Conservation (phyloP, 2,888 invertebrate genomes). For the Chironomus tentans region DNA sequence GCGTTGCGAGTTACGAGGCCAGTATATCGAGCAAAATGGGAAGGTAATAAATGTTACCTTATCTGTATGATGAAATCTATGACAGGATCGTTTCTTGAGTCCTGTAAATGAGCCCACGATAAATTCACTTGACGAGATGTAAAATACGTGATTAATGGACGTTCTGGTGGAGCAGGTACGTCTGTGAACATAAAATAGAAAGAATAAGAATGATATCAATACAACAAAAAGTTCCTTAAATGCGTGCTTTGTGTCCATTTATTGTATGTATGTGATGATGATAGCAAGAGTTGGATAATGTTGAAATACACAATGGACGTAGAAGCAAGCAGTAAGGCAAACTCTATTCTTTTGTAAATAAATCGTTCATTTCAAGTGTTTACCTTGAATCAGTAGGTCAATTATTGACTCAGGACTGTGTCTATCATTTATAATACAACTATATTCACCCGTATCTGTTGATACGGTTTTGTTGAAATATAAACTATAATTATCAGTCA, state of each 20-base stretch:
- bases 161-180: slow-evolving; percentile 61
- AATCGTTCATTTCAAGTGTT: slow-evolving; percentile 3
- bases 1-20: not conserved
- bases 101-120: slow-evolving; percentile 63
- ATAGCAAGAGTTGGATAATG: not conserved
- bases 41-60: slow-evolving; percentile 46
- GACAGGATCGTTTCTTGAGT: slow-evolving; percentile 59
- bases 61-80: slow-evolving; percentile 63
- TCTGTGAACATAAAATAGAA: slow-evolving; percentile 40
- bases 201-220: not conserved
- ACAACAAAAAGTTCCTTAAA: not conserved
- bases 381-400: slow-evolving; percentile 58
- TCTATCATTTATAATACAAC: slow-evolving; percentile 58
- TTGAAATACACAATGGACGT: not conserved
- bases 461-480: slow-evolving; percentile 54
- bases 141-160: slow-evolving; percentile 61
- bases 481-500: slow-evolving; percentile 52
- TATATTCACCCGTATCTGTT: slow-evolving; percentile 56
- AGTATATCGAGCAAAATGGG: not conserved
- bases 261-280: not conserved
- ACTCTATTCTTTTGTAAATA: not conserved
- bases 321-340: not conserved
- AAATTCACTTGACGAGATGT: slow-evolving; percentile 63
- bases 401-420: slow-evolving; percentile 57
- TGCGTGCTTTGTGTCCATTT: not conserved